phyloP scores from a whole-genome alignment of 2,888 invertebrate species.

The Pandemis heparana region DNA sequence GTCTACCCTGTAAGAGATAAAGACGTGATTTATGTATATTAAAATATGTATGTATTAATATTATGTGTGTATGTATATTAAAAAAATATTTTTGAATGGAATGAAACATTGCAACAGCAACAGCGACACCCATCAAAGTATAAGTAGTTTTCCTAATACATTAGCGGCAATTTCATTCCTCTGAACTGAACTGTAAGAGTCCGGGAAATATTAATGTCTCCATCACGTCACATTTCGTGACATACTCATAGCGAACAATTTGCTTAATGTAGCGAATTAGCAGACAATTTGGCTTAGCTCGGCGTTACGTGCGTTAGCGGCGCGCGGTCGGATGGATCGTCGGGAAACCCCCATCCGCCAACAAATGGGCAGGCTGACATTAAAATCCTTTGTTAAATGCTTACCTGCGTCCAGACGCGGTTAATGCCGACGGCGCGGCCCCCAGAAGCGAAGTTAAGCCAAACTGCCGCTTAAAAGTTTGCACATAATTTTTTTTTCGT shows the following conservation, averaged over 20 bases:
- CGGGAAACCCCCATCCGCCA: constrained; percentile 13
- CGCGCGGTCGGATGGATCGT: constrained; percentile 1
- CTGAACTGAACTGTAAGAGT: constrained; percentile 1
- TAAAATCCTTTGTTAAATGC: constrained; percentile 40
- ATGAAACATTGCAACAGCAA: no score
- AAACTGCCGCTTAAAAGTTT: constrained; percentile 57
- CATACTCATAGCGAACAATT: constrained; percentile 33
- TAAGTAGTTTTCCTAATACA: neutral
- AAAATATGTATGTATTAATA: no score
- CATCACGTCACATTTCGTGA: constrained; percentile 24
- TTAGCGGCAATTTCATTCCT: neutral
- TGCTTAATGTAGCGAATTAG: constrained; percentile 37
- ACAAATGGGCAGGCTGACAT: constrained; percentile 32
- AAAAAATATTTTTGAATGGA: no score
- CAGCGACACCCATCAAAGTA: neutral
- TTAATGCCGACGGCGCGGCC: constrained; percentile 40
- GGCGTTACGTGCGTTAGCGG: constrained; percentile 10
- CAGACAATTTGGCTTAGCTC: constrained; percentile 28
- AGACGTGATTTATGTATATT: no score
- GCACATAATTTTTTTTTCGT: constrained; percentile 53
- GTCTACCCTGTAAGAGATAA: no score
- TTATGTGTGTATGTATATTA: no score
- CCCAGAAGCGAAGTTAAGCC: constrained; percentile 45
- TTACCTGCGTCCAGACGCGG: constrained; percentile 37
- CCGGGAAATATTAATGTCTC: constrained; percentile 32